phyloP scores from a whole-genome alignment of 1,140 invertebrate species.

The Nasonia giraulti region DNA sequence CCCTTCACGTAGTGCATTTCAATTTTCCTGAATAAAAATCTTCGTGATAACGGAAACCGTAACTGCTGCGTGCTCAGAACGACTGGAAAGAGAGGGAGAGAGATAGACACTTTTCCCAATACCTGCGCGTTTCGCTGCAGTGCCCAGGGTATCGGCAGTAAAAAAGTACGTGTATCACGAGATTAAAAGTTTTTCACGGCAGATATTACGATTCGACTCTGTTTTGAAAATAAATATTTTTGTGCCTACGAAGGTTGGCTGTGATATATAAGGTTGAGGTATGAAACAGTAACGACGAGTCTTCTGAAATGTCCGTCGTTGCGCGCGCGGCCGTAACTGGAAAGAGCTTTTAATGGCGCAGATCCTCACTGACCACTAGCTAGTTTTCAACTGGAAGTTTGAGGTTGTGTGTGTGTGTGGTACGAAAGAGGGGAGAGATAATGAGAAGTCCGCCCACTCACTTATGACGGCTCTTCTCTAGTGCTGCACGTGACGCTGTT shows the following conservation, averaged over 20 bases:
- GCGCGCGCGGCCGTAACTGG: slow-evolving; percentile 20
- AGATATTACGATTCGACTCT: too few relatives aligned
- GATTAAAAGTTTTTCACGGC: too few relatives aligned
- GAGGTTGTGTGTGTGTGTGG: too few relatives aligned
- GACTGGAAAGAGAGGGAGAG: too few relatives aligned
- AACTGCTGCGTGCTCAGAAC: background rate
- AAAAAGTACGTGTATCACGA: too few relatives aligned
- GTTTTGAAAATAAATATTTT: background rate
- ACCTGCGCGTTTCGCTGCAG: too few relatives aligned
- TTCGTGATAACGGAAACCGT: background rate
- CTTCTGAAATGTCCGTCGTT: slow-evolving; percentile 7
- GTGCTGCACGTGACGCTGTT: background rate
- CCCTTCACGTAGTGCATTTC: background rate
- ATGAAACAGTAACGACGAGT: background rate
- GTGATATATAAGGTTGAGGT: background rate
- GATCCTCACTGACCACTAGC: slow-evolving; percentile 2
- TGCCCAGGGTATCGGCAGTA: too few relatives aligned
- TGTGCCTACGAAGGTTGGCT: background rate
- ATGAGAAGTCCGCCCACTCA: background rate
- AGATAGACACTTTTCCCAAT: too few relatives aligned
- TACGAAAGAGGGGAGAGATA: background rate
- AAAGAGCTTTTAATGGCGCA: slow-evolving; percentile 34
- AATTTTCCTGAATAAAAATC: slow-evolving; percentile 6
- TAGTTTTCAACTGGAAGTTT: slow-evolving; percentile 28
- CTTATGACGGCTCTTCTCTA: slow-evolving; percentile 17